Base-by-base conservation (phyloP, 2,888 invertebrate species). In the Fabriciana adippe region DNA sequence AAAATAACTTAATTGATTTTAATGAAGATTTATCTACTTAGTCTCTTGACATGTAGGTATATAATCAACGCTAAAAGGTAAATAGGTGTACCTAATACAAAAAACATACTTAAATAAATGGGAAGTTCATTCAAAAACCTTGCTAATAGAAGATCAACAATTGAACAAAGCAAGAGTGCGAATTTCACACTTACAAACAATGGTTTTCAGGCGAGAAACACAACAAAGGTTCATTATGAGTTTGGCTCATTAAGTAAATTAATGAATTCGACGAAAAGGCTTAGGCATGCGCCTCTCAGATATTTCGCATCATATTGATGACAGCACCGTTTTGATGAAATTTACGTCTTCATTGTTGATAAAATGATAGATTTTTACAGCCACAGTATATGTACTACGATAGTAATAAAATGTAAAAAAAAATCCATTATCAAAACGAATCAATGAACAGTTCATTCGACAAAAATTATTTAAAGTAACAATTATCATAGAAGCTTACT, bases 211-310 rank as follows among this genome's bases (percentile, higher is more conserved):
- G 79, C 81, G 80, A 59, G 76, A 78, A 78, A 78, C 76, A 75
- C 81, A 84, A 88, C 85, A 87, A 86, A 83, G 86, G 81, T 81
- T 85, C 83, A 84, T 88, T 86, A 85, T 85, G 77, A 82, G 79
- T 84, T 83, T 82, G 83, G 80, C 85, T 89, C 87, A 85, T 89
- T 89, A 85, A 80, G 79, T 81, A 82, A 87, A 88, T 87, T 84
- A 88, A 89, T 87, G 80, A 86, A 82, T 83, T 81, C 76, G 75
- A 78, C 79, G 79, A 79, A 82, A 81, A 81, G 83, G 83, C 79
- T 82, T 81, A 79, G 81, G 81, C 80, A 78, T 78, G 77, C 77
- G 75, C 73, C 72, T 71, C 72, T 72, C 73, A 78, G 78, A 84
- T 82, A 79, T 79, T 72, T 57, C 72, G 79, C 82, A 81, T 86